Percentiles rank a stretch among this genome's conserved stretches.
phyloP scores from a whole-genome alignment of 92 coral and sea anemone genomes.

The Actinostola sp. region DNA sequence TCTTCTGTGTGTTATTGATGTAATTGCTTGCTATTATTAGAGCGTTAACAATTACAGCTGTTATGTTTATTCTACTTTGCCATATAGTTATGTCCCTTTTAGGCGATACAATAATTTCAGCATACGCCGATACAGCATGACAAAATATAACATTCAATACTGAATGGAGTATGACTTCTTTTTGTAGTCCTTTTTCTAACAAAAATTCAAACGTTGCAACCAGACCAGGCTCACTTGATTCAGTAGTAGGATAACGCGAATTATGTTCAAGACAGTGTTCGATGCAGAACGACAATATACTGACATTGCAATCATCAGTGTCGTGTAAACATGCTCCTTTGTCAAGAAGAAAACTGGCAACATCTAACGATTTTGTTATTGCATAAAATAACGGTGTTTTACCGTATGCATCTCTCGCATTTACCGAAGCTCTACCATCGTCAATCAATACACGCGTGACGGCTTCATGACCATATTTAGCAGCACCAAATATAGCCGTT shows the following conservation, averaged over 20 bases:
- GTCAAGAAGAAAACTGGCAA: background rate
- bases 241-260: background rate
- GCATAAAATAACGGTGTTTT: conserved; percentile 16
- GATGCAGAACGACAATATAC: background rate
- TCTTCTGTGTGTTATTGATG: too few relatives aligned
- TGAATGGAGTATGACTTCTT: background rate
- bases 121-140: background rate
- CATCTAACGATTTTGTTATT: background rate
- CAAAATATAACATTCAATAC: background rate
- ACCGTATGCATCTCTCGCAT: background rate
- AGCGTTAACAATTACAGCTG: too few relatives aligned
- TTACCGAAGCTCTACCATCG: background rate
- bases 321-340: background rate
- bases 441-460: background rate
- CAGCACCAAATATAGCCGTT: background rate
- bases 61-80: too few relatives aligned
- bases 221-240: background rate
- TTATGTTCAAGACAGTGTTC: background rate
- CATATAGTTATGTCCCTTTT: too few relatives aligned
- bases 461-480: background rate
- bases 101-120: too few relatives aligned
- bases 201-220: background rate
- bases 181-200: background rate
- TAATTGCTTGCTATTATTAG: too few relatives aligned
- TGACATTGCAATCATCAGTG: background rate